Percentiles rank a stretch among this genome's conserved stretches.
Conservation (phyloP, 1,140 invertebrate species). For the Ylistrum balloti region DNA sequence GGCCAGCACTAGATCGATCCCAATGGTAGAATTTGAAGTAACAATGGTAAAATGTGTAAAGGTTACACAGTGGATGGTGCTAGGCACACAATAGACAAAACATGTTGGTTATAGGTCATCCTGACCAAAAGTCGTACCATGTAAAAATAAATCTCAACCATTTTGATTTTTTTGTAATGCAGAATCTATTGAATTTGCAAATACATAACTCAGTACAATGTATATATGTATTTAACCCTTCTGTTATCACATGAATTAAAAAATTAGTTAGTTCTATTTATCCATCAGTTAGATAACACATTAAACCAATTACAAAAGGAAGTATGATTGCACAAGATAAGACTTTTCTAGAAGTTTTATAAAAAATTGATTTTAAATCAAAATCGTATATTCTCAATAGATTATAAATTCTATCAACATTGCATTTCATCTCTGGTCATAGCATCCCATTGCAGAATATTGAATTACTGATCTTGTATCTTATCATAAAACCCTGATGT, state of each 20-base stretch:
- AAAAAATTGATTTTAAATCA: background rate
- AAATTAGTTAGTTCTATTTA: background rate
- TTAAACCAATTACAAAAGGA: background rate
- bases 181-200: slow-evolving; percentile 1
- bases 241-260: background rate
- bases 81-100: no score
- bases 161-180: slow-evolving; percentile 1
- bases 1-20: no score
- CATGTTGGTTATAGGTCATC: no score
- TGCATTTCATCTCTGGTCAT: background rate
- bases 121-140: no score
- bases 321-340: background rate
- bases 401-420: background rate
- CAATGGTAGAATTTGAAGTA: no score
- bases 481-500: background rate
- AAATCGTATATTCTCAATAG: background rate
- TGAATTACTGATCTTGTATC: background rate
- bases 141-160: no score
- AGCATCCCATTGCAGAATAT: no score
- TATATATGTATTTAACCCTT: background rate
- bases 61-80: no score
- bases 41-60: no score
- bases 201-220: background rate
- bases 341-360: background rate
- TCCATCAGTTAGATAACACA: background rate